A percentile compares a stretch with the other conserved stretches of the same genome.
Conservation (phyloP, 2,113 vertebrate species). For the Chaetura pelagica region DNA sequence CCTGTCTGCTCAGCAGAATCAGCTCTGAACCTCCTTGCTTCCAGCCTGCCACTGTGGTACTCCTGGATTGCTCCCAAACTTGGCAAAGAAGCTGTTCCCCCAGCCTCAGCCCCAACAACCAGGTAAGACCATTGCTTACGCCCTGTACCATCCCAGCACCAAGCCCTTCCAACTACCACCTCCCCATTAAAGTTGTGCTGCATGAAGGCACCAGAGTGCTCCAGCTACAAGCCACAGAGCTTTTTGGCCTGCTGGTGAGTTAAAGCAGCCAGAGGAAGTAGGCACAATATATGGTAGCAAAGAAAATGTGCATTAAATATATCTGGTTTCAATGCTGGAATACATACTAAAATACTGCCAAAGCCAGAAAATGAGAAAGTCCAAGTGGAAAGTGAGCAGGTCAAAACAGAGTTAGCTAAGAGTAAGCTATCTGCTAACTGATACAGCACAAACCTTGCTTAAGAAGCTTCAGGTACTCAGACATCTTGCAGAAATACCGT, state of each 20-base stretch:
- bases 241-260: background rate
- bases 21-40: background rate
- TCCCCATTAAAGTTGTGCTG: background rate
- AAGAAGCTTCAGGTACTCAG: background rate
- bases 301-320: background rate
- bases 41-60: fast-evolving
- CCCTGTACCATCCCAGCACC: background rate
- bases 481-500: background rate
- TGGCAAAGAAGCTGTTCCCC: background rate
- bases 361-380: background rate
- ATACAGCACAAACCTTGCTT: background rate
- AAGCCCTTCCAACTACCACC: background rate
- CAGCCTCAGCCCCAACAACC: background rate
- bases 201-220: fast-evolving
- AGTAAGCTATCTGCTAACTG: background rate
- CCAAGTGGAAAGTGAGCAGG: background rate
- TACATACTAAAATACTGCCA: background rate
- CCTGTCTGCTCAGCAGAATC: background rate
- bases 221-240: background rate
- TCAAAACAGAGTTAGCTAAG: background rate
- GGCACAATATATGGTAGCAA: background rate
- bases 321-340: background rate
- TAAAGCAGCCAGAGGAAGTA: background rate
- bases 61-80: background rate
- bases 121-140: background rate